Evolutionary conservation across 2,113 vertebrate genomes (phyloP).

Genomic region (Poicephalus meyeri): DNA sequence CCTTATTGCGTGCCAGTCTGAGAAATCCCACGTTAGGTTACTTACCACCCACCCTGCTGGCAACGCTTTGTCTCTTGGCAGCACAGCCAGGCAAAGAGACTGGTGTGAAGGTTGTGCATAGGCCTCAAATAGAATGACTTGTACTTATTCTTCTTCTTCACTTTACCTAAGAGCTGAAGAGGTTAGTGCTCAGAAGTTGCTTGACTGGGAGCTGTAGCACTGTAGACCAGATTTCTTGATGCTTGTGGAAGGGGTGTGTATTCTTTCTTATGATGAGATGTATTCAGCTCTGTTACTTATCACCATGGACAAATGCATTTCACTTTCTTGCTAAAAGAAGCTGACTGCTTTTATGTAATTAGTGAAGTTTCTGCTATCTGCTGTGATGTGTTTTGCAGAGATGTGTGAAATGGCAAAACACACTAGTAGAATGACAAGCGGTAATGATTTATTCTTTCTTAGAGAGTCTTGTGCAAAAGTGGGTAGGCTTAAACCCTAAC

Average conservation of each 20-base stretch:
- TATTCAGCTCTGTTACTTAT: background rate
- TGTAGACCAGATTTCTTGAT: background rate
- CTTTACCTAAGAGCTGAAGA: background rate
- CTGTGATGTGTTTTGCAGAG: background rate
- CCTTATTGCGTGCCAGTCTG: rapidly evolving
- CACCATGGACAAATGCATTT: background rate
- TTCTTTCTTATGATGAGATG: background rate
- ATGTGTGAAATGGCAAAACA: background rate
- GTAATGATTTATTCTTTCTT: background rate
- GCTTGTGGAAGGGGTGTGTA: background rate
- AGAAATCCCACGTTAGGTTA: rapidly evolving
- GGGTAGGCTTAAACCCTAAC: background rate
- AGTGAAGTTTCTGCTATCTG: background rate
- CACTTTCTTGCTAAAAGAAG: background rate
- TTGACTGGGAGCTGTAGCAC: background rate
- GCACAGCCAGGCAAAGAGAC: background rate
- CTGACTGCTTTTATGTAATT: background rate
- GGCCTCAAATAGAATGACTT: background rate
- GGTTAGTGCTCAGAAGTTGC: background rate
- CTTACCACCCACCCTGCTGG: background rate
- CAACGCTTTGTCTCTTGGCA: background rate
- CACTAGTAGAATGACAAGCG: background rate
- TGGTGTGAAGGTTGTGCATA: background rate
- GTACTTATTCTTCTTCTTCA: background rate
- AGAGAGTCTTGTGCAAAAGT: background rate